Evolutionary conservation across 2,888 invertebrate genomes (phyloP).

Genomic region (Anorthoa munda): DNA sequence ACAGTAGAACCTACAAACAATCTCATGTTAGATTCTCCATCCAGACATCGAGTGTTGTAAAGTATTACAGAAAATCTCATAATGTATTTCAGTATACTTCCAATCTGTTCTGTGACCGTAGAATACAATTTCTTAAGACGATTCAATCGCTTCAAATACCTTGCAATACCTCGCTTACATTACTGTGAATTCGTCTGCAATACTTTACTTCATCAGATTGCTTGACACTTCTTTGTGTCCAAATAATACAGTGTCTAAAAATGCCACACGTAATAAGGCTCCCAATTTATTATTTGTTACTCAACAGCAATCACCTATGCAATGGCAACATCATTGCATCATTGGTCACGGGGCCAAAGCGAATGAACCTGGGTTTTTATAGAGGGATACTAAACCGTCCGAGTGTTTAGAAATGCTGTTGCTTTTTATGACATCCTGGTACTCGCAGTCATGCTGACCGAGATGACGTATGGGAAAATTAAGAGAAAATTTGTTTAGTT

Average conservation of each 20-base stretch:
- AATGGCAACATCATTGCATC: slow-evolving; percentile 46
- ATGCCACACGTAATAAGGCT: slow-evolving; percentile 39
- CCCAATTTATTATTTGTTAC: slow-evolving; percentile 56
- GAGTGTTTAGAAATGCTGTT: slow-evolving; percentile 15
- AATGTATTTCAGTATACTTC: slow-evolving; percentile 10
- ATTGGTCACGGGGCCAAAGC: slow-evolving; percentile 35
- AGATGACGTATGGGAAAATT: slow-evolving; percentile 3
- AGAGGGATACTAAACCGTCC: slow-evolving; percentile 12
- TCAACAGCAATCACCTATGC: slow-evolving; percentile 53
- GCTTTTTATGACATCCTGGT: slow-evolving; percentile 43
- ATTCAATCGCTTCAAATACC: slow-evolving; percentile 19
- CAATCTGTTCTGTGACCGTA: background rate
- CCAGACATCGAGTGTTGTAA: background rate
- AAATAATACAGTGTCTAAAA: slow-evolving; percentile 30
- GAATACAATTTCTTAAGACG: slow-evolving; percentile 25
- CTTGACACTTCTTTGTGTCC: slow-evolving; percentile 47
- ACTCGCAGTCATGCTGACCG: background rate
- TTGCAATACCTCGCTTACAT: slow-evolving; percentile 35
- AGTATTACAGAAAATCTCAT: background rate
- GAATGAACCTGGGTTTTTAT: slow-evolving; percentile 40
- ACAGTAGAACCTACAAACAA: too few relatives aligned
- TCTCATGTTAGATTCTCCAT: background rate
- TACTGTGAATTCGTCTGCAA: slow-evolving; percentile 38
- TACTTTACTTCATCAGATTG: slow-evolving; percentile 45
- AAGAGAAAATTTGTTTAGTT: background rate